These are phyloP conservation scores for Pseudoips prasinana DNA, from an alignment of 2,888 invertebrate species.

Conservation along the genomic window DNA sequence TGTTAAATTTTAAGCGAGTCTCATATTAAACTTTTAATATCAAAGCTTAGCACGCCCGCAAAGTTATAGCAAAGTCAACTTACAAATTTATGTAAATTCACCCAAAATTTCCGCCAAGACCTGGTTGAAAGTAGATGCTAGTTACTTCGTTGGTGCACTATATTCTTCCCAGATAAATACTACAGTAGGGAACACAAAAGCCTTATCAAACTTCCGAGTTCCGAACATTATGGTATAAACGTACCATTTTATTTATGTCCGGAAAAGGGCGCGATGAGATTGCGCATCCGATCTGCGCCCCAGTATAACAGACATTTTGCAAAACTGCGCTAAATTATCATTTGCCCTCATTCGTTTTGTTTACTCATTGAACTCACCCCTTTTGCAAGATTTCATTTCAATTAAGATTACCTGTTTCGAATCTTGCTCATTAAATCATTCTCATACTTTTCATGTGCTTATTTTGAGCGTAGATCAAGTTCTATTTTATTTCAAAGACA, in stretches of 20 bases:
- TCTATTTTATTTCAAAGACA: too few species aligned
- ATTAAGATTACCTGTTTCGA: too few species aligned
- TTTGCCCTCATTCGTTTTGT: conserved; percentile 63
- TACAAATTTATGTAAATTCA: not conserved
- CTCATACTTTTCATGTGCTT: too few species aligned
- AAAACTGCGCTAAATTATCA: conserved; percentile 61
- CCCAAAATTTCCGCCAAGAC: too few species aligned
- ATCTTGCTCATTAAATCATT: too few species aligned
- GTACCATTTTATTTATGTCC: conserved; percentile 71
- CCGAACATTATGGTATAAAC: conserved; percentile 71
- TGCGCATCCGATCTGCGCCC: conserved; percentile 64
- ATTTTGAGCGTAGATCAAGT: too few species aligned
- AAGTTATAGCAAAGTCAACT: not conserved
- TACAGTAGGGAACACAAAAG: conserved; percentile 47
- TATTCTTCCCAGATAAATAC: conserved; percentile 24
- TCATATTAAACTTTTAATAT: too few species aligned
- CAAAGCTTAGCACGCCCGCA: too few species aligned
- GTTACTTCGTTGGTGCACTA: not conserved
- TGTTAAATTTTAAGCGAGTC: too few species aligned
- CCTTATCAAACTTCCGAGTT: conserved; percentile 75
- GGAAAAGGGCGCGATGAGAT: conserved; percentile 67
- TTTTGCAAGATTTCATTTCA: conserved; percentile 36
- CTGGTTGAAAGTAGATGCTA: too few species aligned
- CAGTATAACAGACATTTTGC: conserved; percentile 66
- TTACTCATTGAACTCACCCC: conserved; percentile 49